phyloP scores from a whole-genome alignment of 2,113 vertebrate genomes.

The Corvus moneduloides region DNA sequence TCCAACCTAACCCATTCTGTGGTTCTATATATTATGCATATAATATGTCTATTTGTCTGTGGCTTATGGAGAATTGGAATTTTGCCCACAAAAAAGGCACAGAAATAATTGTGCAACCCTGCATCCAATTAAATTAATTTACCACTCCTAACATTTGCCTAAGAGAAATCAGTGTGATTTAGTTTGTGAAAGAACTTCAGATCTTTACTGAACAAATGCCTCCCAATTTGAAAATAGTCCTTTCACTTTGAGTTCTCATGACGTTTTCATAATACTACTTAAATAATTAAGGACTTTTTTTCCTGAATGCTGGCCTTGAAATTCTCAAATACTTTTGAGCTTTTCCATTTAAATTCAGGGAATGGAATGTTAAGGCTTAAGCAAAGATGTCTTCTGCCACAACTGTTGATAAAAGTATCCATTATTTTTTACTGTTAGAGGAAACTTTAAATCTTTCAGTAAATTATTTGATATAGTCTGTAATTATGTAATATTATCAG shows the following conservation, averaged over 20 bases:
- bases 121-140: background rate
- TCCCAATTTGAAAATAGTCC: background rate
- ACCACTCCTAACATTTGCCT: background rate
- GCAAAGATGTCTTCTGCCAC: background rate
- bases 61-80: background rate
- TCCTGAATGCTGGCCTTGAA: background rate
- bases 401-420: background rate
- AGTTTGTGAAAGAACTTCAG: background rate
- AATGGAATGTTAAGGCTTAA: background rate
- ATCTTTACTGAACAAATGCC: background rate
- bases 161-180: background rate
- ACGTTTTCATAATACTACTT: background rate
- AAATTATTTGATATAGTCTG: background rate
- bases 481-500: background rate
- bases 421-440: background rate
- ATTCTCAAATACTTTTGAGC: background rate
- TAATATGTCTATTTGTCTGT: background rate
- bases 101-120: background rate
- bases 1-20: background rate
- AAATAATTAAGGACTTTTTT: background rate
- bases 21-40: rapidly evolving
- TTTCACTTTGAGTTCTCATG: background rate
- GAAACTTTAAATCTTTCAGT: background rate
- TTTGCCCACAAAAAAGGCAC: background rate
- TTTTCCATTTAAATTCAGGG: background rate